Percentiles rank a stretch among this genome's conserved stretches.
These are phyloP conservation scores for Drosophila mimetica DNA, from an alignment of 2,888 invertebrate genomes.

Conservation along the genomic window DNA sequence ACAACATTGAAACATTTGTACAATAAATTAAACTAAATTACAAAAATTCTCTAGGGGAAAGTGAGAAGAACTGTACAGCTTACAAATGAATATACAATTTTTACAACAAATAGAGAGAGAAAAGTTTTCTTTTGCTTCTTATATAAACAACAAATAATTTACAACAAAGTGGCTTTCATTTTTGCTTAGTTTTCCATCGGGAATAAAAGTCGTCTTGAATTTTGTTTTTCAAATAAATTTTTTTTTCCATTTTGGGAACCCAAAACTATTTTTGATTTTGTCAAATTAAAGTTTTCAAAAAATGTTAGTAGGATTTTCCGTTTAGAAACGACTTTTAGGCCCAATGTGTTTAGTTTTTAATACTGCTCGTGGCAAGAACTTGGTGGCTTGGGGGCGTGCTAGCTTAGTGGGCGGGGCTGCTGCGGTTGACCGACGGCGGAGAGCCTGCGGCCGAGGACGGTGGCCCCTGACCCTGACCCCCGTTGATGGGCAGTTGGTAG, in stretches of 20 bases:
- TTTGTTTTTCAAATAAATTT: no score
- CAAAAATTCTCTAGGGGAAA: conserved; percentile 63
- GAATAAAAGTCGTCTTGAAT: conserved; percentile 10
- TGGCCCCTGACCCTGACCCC: conserved; percentile 23
- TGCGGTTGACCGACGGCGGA: conserved; percentile 56
- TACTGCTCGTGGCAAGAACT: conserved; percentile 63
- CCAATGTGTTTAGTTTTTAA: conserved; percentile 54
- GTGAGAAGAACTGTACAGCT: conserved; percentile 62
- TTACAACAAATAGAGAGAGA: conserved; percentile 60
- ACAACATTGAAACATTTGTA: conserved; percentile 73
- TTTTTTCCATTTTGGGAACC: no score
- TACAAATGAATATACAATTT: conserved; percentile 42
- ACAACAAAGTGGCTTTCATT: conserved; percentile 60
- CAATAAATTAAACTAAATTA: conserved; percentile 66
- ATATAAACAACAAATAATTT: conserved; percentile 74
- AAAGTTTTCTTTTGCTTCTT: conserved; percentile 6
- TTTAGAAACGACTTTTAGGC: conserved; percentile 7
- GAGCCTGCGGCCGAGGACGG: conserved; percentile 54
- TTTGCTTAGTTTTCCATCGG: conserved; percentile 4
- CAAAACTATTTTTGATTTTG: no score
- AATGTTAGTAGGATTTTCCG: no score
- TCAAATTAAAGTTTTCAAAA: no score
- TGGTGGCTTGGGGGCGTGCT: background rate
- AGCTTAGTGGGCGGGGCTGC: conserved; percentile 70
- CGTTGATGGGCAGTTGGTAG: conserved; percentile 75